These are phyloP conservation scores for Otolemur garnettii DNA, from an alignment of 2,113 vertebrate species.

Conservation along the genomic window DNA sequence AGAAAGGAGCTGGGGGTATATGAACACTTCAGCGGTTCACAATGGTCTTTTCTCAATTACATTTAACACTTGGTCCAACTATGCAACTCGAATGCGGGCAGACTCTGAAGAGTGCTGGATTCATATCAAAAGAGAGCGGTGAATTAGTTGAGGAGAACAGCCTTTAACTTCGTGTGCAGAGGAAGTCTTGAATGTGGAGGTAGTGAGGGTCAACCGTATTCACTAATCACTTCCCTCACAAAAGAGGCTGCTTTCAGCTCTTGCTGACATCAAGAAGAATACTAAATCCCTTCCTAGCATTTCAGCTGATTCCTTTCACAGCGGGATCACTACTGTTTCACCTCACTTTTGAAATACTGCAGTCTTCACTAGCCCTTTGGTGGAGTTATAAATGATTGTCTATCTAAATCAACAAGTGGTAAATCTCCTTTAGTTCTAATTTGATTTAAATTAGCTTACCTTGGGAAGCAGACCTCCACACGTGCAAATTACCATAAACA, in stretches of 20 bases:
- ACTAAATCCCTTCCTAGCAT: conserved; percentile 85
- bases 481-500: conserved; percentile 81
- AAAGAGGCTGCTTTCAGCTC: conserved; percentile 79
- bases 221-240: conserved; percentile 84
- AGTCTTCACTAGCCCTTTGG: conserved; percentile 70
- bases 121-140: conserved; percentile 61
- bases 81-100: background rate
- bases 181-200: conserved; percentile 79
- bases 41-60: conserved; percentile 73
- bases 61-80: conserved; percentile 19
- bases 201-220: conserved; percentile 77
- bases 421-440: conserved; percentile 81
- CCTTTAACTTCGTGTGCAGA: conserved; percentile 70
- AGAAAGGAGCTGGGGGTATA: conserved; percentile 57
- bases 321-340: conserved; percentile 82
- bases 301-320: conserved; percentile 85
- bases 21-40: conserved; percentile 65
- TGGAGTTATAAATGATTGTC: conserved; percentile 82
- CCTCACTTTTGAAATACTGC: conserved; percentile 83
- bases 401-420: conserved; percentile 81
- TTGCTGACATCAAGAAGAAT: conserved; percentile 83
- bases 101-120: conserved; percentile 41
- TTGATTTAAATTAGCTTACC: conserved; percentile 86
- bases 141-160: conserved; percentile 64
- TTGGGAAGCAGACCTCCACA: conserved; percentile 78